A percentile compares a stretch with the other conserved stretches of the same genome.
Conservation (phyloP, 2,113 vertebrate genomes). For the Thamnaconus septentrionalis region DNA sequence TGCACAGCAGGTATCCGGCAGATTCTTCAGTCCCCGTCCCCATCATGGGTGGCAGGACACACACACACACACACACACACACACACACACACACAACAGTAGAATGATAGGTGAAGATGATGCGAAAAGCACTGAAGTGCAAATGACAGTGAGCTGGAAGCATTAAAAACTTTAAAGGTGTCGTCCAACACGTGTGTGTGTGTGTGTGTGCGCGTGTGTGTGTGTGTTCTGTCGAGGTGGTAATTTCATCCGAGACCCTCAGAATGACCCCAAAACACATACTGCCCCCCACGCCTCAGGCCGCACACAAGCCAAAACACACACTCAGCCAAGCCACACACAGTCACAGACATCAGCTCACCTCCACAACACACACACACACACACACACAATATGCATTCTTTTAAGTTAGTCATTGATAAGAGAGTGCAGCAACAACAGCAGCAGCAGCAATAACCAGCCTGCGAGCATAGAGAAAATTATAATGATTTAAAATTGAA, state of each 20-base stretch:
- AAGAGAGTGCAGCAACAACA: too few species aligned
- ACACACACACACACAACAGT: constrained; percentile 27
- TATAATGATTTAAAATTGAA: too few species aligned
- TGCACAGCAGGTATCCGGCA: constrained; percentile 53
- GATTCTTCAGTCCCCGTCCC: constrained; percentile 47
- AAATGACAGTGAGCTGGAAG: constrained; percentile 19
- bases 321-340: constrained; percentile 54
- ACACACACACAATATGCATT: not conserved
- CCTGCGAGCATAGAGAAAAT: too few species aligned
- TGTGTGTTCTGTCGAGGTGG: constrained; percentile 28
- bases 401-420: not conserved
- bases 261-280: constrained; percentile 69
- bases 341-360: constrained; percentile 33
- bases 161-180: not conserved
- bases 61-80: constrained; percentile 7
- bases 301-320: constrained; percentile 62
- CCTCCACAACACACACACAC: constrained; percentile 13
- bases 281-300: constrained; percentile 51
- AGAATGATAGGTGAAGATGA: constrained; percentile 41
- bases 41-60: constrained; percentile 69
- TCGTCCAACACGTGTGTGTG: not conserved
- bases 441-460: too few species aligned
- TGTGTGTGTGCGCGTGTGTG: not conserved
- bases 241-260: constrained; percentile 67
- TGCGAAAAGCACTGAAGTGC: constrained; percentile 19